Base-by-base conservation (phyloP, 2,113 vertebrate species). In the Melanerpes formicivorus region DNA sequence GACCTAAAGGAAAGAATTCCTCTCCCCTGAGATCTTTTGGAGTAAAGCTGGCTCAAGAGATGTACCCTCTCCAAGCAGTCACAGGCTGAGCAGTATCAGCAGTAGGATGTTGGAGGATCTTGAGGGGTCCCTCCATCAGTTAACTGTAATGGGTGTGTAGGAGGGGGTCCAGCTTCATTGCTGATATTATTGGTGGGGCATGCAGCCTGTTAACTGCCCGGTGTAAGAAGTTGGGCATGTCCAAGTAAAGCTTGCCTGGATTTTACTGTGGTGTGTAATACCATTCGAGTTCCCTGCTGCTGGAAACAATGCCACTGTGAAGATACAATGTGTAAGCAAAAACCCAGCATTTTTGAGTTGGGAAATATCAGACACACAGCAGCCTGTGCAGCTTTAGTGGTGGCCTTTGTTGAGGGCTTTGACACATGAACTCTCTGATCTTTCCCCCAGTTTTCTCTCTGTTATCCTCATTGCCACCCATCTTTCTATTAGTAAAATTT, bases 171-270 rank as follows among this genome's bases (percentile, higher is more conserved):
- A 19, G 0, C 54, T 29, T 76, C 7, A 0, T 23, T 17, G 30
- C 8, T 22, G 30, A 10, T 65, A 3, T 23, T 69, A 14, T 14
- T 52, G 63, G 12, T 81, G 58, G 75, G 48, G 29, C 54, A 29
- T 0, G 0, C 2, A 60, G 46, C 22, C 5, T 0, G 1, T 50
- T 16, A 60, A 25, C 32, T 84, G 58, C 23, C 18, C 26, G 54
- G 44, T 82, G n/a, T 50, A 46, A 44, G 40, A 44, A 64, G 10
- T 0, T 84, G 56, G 25, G 71, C 34, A 12, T 0, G 0, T 50
- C 72, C 76, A 74, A 70, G 60, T 40, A 66, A 69, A 90, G 23
- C n/a, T 69, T 0, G 1, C 14, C 60, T 62, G 44, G 60, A 32
- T 73, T 27, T 52, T 63, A 26, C 27, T 84, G 87, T 0, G 13